These are phyloP conservation scores for Emydura subglobosa DNA, from an alignment of 2,113 vertebrate species.

Conservation along the genomic window DNA sequence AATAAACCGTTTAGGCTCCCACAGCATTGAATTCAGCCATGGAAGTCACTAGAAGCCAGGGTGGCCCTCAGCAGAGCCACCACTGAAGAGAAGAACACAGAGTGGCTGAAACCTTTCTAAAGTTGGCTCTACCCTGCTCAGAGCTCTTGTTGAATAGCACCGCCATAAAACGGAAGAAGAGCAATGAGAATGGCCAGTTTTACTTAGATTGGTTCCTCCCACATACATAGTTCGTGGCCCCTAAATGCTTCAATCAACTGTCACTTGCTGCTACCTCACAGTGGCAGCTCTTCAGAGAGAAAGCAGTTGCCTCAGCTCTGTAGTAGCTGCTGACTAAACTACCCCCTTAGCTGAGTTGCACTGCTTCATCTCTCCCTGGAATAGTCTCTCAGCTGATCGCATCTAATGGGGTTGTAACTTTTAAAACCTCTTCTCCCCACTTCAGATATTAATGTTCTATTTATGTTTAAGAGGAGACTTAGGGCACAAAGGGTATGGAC, in stretches of 20 bases:
- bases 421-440: not conserved
- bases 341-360: accelerated
- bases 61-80: not conserved
- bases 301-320: not conserved
- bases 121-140: not conserved
- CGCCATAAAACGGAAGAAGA: not conserved
- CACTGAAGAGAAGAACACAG: not conserved
- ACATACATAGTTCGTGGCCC: not conserved
- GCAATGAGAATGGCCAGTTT: not conserved
- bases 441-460: not conserved
- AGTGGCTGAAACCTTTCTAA: accelerated
- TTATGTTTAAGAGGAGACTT: not conserved
- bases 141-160: not conserved
- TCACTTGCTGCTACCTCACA: not conserved
- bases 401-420: accelerated
- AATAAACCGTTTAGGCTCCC: not conserved
- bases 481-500: accelerated
- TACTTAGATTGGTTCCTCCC: not conserved
- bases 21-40: not conserved
- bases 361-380: not conserved
- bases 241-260: not conserved
- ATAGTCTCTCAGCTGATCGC: not conserved
- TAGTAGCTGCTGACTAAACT: not conserved
- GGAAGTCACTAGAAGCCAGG: not conserved
- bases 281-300: not conserved